phyloP scores from a whole-genome alignment of 1,140 invertebrate species.

The Pantala flavescens region DNA sequence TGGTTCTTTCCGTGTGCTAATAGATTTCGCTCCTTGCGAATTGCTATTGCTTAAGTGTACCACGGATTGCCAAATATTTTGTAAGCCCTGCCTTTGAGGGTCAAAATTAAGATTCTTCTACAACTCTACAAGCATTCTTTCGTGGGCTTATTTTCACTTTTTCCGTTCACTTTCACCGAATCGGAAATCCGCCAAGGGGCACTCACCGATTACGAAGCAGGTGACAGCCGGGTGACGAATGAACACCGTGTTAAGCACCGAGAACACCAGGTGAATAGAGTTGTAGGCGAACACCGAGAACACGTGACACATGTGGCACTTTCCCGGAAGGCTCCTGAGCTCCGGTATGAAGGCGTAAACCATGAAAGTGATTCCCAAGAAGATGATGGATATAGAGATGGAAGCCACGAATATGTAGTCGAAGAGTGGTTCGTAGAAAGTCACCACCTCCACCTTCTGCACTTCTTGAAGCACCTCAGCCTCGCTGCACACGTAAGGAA shows the following conservation, averaged over 20 bases:
- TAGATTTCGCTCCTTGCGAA: too few relatives aligned
- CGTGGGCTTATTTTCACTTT: too few relatives aligned
- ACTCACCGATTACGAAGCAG: neutral
- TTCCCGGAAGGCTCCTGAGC: neutral
- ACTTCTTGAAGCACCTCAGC: neutral
- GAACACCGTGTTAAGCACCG: neutral
- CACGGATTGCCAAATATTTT: too few relatives aligned
- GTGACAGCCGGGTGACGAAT: neutral
- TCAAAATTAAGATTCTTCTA: too few relatives aligned
- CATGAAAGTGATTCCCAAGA: neutral
- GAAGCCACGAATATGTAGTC: neutral
- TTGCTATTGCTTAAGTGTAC: too few relatives aligned
- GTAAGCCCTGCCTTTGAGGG: too few relatives aligned
- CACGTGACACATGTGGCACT: neutral
- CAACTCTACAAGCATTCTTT: too few relatives aligned
- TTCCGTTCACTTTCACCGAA: too few relatives aligned
- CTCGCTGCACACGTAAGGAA: neutral
- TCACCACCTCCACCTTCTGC: neutral
- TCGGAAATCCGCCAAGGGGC: too few relatives aligned
- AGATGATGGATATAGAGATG: neutral
- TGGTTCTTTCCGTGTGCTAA: too few relatives aligned
- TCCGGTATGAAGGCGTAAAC: neutral
- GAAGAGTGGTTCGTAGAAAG: neutral
- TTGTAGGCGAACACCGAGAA: constrained; percentile 4
- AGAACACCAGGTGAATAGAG: neutral